Evolutionary conservation across 1,140 invertebrate genomes (phyloP), one percentile per base, ranked within the genome.

Genomic region (Zaprionus capensis): DNA sequence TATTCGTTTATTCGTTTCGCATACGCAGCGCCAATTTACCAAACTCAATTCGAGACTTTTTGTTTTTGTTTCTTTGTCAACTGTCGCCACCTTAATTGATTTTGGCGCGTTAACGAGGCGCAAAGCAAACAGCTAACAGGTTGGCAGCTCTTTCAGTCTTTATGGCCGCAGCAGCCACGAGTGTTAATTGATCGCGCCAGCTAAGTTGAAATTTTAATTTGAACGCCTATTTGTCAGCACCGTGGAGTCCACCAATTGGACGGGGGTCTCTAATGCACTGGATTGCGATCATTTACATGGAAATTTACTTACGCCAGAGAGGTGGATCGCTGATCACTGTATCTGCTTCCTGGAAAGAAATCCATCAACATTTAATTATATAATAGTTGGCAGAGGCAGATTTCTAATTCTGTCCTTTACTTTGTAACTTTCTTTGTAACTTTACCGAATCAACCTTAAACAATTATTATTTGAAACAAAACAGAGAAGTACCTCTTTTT

Each of bases 61-160:
- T 55, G 62, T 69, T 78, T 69, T 36, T 66, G 46, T 65, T 64
- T 73, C 80, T 80, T 46, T 46, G 41, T 46, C 41, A 46, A 46
- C 17, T n/a, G 11, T 49, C 44, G 76, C 71, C 71, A 72, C 59
- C 82, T 78, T 86, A 87, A 86, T 86, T 86, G 82, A 86, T 82
- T 87, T 87, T 86, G 82, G 80, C 79, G 76, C 79, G 75, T 87
- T 86, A 87, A 86, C 83, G 76, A 86, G 83, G 71, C 72, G 79
- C 72, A 82, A 86, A 80, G 69, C 65, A 80, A 85, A 73, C 82
- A 76, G 31, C 31, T 11, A 34, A 34, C 31, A 62, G 66, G 46
- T 80, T 80, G 81, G 63, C 82, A 78, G 74, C 62, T 31, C 28
- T 31, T 31, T 75, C n/a, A 51, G 56, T 55, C 28, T 31, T 38